These are phyloP conservation scores for Fistularia tabacaria DNA, from an alignment of 2,797 vertebrate species.

Conservation along the genomic window DNA sequence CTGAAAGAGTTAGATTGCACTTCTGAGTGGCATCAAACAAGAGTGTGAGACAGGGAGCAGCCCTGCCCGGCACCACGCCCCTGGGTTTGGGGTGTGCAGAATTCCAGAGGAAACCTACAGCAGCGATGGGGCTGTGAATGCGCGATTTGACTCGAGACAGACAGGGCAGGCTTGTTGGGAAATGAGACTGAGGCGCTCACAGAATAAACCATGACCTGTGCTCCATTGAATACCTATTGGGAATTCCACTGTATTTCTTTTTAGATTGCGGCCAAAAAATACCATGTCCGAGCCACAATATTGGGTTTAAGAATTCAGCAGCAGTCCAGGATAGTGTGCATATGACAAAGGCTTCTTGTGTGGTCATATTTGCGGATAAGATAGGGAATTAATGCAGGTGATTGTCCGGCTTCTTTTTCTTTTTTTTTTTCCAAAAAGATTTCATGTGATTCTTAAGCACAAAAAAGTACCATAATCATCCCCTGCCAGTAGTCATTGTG, in stretches of 20 bases:
- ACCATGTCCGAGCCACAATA: constrained; percentile 15
- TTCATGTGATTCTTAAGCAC: constrained; percentile 29
- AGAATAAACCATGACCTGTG: constrained; percentile 30
- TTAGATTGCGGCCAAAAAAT: constrained; percentile 23
- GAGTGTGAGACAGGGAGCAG: constrained; percentile 22
- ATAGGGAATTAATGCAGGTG: constrained; percentile 12
- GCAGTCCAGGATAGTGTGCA: neutral
- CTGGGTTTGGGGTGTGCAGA: constrained; percentile 40
- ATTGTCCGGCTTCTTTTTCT: no score
- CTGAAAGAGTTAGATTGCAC: constrained; percentile 24
- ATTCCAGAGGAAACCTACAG: constrained; percentile 55
- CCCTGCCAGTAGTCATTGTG: constrained; percentile 20
- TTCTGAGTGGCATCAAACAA: constrained; percentile 46
- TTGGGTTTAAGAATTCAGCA: constrained; percentile 17
- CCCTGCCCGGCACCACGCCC: constrained; percentile 48
- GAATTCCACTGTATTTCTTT: constrained; percentile 39
- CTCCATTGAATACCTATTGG: constrained; percentile 34
- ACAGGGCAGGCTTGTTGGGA: constrained; percentile 42
- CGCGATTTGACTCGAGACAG: constrained; percentile 26
- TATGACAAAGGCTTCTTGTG: constrained; percentile 33
- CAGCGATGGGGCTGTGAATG: constrained; percentile 27
- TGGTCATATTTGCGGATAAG: constrained; percentile 30
- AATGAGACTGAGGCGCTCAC: constrained; percentile 8
- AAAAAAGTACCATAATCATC: constrained; percentile 15
- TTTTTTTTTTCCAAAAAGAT: constrained; percentile 5